Evolutionary conservation across 2,113 vertebrate genomes (phyloP), one percentile per base, ranked within the genome.

Genomic region (Lepisosteus oculatus): DNA sequence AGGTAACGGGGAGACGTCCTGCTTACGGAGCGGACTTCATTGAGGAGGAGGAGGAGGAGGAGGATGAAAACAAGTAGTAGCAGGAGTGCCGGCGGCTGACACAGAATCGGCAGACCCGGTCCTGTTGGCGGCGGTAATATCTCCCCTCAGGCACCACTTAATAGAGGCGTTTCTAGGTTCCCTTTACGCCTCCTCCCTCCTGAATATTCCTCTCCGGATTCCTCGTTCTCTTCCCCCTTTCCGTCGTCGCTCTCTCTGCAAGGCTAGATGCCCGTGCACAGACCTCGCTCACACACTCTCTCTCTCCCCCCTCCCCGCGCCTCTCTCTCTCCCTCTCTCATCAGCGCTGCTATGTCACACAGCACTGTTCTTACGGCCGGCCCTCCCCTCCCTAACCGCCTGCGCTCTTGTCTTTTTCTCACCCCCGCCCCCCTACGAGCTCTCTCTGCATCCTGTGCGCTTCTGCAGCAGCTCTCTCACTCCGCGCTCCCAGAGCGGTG

Each of bases 81-180:
- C 61, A 44, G 72, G 61, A 80, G 79, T 79, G 67, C 78, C 74
- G 72, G 77, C 78, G 82, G 81, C 80, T 72, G 78, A 47, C 74
- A 51, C 77, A 43, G 72, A 74, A 71, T 76, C 78, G 73, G 76
- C 77, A 73, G 61, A 85, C 77, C 77, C 76, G 72, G 74, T 65
- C 70, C 78, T 55, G 63, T 75, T 70, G 77, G 81, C 72, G 61
- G 74, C 76, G 73, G 80, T 70, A 80, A 84, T 81, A 85, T 87
- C 85, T 86, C 80, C 79, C 83, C 74, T 87, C 82, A 79, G 81
- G 72, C 68, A 81, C 85, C 81, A 89, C 88, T 90, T 87, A 76
- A 90, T 87, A 79, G 85, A 84, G 75, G 69, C 77, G 76, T 66
- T 72, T 61, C 42, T 59, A 8, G 76, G 68, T 43, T 69, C 69